Percentiles rank a stretch among this genome's conserved stretches.
Conservation (phyloP, 2,113 vertebrate species). For the Sturnira hondurensis region DNA sequence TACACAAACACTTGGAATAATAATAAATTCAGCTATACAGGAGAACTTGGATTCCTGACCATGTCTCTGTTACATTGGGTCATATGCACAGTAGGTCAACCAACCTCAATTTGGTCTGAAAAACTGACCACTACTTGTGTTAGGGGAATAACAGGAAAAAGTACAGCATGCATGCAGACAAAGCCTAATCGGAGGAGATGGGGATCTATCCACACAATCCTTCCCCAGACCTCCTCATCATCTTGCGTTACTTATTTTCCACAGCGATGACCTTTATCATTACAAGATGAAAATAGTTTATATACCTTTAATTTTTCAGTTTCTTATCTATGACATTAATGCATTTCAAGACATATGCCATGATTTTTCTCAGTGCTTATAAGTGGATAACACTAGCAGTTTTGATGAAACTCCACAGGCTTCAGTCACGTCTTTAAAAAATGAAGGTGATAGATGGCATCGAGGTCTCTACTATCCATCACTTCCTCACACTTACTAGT, state of each 20-base stretch:
- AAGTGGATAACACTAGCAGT: neutral
- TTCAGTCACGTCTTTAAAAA: neutral
- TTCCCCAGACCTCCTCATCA: neutral
- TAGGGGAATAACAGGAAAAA: neutral
- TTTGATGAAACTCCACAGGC: neutral
- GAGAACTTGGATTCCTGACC: neutral
- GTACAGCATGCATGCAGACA: neutral
- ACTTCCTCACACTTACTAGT: neutral
- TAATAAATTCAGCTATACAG: neutral
- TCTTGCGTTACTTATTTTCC: neutral
- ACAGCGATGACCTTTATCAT: neutral
- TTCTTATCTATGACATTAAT: neutral
- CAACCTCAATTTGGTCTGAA: neutral
- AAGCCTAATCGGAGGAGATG: neutral
- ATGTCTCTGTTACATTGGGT: neutral
- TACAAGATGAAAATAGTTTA: neutral
- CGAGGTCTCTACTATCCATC: neutral
- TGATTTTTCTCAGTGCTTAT: neutral
- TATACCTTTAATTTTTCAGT: neutral
- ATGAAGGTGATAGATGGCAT: neutral
- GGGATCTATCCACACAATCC: neutral
- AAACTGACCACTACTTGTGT: neutral
- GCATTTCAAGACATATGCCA: neutral
- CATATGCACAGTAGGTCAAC: neutral
- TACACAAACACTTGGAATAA: neutral